phyloP scores from a whole-genome alignment of 2,797 vertebrate species.

The Pygocentrus nattereri region DNA sequence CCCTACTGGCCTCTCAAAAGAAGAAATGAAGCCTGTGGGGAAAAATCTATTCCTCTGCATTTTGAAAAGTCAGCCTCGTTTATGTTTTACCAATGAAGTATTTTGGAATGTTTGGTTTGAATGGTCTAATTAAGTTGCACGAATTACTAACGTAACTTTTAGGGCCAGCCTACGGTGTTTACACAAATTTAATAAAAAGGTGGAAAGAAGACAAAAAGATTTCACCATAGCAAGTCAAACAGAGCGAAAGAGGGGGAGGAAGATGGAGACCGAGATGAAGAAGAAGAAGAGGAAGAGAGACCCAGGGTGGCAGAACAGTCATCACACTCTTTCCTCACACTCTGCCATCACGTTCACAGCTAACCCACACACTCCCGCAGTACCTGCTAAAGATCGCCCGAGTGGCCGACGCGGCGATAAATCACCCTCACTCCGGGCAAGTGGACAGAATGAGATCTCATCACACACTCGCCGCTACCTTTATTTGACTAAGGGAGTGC shows the following conservation, averaged over 20 bases:
- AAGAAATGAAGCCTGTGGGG: too few species aligned
- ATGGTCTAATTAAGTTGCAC: too few species aligned
- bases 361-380: constrained; percentile 47
- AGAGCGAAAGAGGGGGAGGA: not conserved
- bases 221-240: not conserved
- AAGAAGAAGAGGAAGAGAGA: not conserved
- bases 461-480: constrained; percentile 23
- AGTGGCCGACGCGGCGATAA: constrained; percentile 29
- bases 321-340: constrained; percentile 34
- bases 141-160: too few species aligned
- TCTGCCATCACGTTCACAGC: constrained; percentile 44
- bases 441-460: constrained; percentile 23
- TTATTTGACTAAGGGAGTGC: constrained; percentile 10
- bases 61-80: too few species aligned
- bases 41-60: too few species aligned
- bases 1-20: too few species aligned
- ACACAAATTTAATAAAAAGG: constrained; percentile 39
- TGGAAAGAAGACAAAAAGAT: not conserved
- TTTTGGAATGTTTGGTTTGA: too few species aligned
- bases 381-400: constrained; percentile 50
- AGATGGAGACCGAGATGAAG: constrained; percentile 23
- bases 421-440: constrained; percentile 44
- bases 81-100: too few species aligned
- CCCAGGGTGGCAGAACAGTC: constrained; percentile 44
- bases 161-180: too few species aligned